Conservation (phyloP, 2,797 vertebrate species). For the Takifugu rubripes region DNA sequence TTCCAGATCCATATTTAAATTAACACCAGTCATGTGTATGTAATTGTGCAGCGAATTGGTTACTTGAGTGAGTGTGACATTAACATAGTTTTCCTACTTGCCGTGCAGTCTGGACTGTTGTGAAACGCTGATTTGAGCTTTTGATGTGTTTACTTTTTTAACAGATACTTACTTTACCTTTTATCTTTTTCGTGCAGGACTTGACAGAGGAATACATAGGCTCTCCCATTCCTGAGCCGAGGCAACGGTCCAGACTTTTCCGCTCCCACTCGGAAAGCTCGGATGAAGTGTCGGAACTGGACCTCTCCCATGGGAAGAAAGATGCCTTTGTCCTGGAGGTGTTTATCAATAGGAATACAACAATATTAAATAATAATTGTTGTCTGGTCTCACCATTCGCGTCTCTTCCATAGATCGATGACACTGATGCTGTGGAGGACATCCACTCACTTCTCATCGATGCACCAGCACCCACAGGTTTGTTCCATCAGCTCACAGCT, state of each 20-base stretch:
- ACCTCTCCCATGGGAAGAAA: constrained; percentile 97
- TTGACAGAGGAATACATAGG: constrained; percentile 88
- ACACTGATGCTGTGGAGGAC: constrained; percentile 96
- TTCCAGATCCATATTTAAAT: constrained; percentile 46
- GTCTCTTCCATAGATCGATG: constrained; percentile 84
- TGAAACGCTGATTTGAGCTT: constrained; percentile 26
- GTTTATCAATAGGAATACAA: neutral
- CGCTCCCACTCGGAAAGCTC: constrained; percentile 98
- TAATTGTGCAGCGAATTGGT: constrained; percentile 20
- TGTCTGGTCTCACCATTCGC: neutral
- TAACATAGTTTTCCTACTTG: constrained; percentile 46
- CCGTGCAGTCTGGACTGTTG: constrained; percentile 18
- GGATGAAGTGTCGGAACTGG: constrained; percentile 92
- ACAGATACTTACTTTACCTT: constrained; percentile 6
- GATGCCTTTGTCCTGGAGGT: constrained; percentile 98
- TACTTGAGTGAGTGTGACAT: constrained; percentile 29
- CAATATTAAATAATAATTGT: neutral
- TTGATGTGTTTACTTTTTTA: neutral
- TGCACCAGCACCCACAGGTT: constrained; percentile 86
- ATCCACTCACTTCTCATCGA: constrained; percentile 94
- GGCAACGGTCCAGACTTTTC: constrained; percentile 88
- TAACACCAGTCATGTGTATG: constrained; percentile 26
- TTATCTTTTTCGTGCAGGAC: constrained; percentile 75
- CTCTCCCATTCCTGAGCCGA: constrained; percentile 93
- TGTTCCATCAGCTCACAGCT: neutral